Conservation (phyloP, 2,797 vertebrate genomes). For the Gambelia wislizenii region DNA sequence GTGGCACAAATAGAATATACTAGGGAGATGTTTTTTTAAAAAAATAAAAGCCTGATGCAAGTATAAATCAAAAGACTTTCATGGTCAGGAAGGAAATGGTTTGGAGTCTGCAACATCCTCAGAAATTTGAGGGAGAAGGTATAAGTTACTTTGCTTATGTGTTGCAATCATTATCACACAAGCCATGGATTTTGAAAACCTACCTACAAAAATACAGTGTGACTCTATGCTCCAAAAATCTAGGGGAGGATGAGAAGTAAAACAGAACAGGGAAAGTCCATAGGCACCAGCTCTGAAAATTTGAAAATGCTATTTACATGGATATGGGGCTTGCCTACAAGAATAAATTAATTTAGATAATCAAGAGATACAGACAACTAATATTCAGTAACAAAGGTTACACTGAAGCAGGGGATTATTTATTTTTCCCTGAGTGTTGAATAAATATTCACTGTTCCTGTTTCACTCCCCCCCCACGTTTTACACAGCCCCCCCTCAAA, state of each 20-base stretch:
- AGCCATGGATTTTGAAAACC: background rate
- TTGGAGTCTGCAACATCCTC: background rate
- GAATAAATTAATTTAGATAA: constrained; percentile 23
- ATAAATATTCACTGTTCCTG: constrained; percentile 54
- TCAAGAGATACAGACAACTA: constrained; percentile 18
- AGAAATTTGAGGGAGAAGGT: constrained; percentile 9
- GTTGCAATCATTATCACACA: no score
- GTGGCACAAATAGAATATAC: constrained; percentile 12
- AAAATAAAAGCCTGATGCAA: constrained; percentile 19
- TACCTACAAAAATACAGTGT: background rate
- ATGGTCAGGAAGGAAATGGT: constrained; percentile 3
- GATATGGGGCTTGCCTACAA: background rate
- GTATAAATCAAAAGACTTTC: constrained; percentile 15
- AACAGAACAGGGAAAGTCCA: background rate
- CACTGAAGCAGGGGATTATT: constrained; percentile 5
- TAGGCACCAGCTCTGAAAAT: background rate
- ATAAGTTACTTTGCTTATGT: constrained; percentile 34
- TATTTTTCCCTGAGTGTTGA: constrained; percentile 19
- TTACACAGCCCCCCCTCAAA: constrained; percentile 52
- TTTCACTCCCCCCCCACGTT: constrained; percentile 41
- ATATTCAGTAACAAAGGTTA: constrained; percentile 19
- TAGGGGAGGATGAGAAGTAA: background rate
- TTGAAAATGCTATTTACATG: constrained; percentile 19
- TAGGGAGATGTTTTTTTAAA: background rate
- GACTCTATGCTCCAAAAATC: background rate